Conservation (phyloP, 2,888 invertebrate genomes). For the Synanthedon andrenaeformis region DNA sequence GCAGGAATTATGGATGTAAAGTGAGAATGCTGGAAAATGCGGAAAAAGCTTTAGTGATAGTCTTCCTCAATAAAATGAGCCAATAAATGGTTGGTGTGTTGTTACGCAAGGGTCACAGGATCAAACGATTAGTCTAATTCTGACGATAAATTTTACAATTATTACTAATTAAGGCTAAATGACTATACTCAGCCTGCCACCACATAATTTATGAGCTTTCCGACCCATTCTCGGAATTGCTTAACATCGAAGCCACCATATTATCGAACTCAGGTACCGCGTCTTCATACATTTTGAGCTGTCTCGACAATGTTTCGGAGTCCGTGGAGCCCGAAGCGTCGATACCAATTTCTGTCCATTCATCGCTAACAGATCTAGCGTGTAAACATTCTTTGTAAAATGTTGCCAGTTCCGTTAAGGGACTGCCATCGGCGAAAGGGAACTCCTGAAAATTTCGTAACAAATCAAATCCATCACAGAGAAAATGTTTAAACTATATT, state of each 20-base stretch:
- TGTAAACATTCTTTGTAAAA: slow-evolving; percentile 85
- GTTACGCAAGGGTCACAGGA: too few relatives aligned
- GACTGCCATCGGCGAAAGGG: slow-evolving; percentile 80
- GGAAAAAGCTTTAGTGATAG: too few relatives aligned
- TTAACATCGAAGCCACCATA: slow-evolving; percentile 78
- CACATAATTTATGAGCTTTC: background rate
- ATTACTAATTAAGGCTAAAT: too few relatives aligned
- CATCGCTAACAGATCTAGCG: slow-evolving; percentile 60
- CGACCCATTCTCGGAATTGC: slow-evolving; percentile 38
- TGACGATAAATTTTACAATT: too few relatives aligned
- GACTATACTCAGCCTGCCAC: background rate
- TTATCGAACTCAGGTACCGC: slow-evolving; percentile 81
- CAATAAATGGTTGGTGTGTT: too few relatives aligned
- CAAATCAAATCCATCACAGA: background rate
- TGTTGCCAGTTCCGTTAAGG: slow-evolving; percentile 79
- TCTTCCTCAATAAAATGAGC: too few relatives aligned
- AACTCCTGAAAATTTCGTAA: slow-evolving; percentile 72
- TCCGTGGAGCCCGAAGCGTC: slow-evolving; percentile 27
- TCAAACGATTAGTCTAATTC: too few relatives aligned
- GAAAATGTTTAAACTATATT: background rate
- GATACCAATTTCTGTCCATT: slow-evolving; percentile 32
- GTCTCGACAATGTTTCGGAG: slow-evolving; percentile 74
- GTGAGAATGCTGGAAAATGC: too few relatives aligned
- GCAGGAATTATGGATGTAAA: too few relatives aligned
- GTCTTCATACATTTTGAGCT: slow-evolving; percentile 80